phyloP scores from a whole-genome alignment of 1,140 invertebrate species.

The Aphaenogaster floridana region DNA sequence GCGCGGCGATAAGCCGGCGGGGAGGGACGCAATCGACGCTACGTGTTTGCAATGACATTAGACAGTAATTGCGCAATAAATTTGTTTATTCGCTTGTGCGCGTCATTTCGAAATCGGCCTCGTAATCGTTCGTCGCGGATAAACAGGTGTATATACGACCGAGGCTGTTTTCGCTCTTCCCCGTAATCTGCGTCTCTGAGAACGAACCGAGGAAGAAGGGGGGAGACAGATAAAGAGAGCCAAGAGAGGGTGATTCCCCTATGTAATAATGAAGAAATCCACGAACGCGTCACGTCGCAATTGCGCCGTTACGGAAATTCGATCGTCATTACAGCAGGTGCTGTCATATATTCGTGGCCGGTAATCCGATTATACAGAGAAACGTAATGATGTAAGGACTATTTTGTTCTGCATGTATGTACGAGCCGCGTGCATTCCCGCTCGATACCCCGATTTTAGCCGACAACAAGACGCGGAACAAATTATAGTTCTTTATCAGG shows the following conservation, averaged over 20 bases:
- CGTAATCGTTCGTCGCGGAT: conserved; percentile 2
- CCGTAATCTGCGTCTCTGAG: conserved; percentile 26
- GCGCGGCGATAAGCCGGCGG: conserved; percentile 51
- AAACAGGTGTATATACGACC: conserved; percentile 10
- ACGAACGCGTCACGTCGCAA: background rate
- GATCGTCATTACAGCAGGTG: conserved; percentile 33
- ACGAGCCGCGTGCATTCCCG: background rate
- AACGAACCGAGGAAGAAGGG: background rate
- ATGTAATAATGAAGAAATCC: conserved; percentile 27
- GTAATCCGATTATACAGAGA: conserved; percentile 22
- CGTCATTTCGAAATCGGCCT: conserved; percentile 59
- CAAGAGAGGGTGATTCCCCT: background rate
- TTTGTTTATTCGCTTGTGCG: conserved; percentile 61
- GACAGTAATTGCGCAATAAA: conserved; percentile 69
- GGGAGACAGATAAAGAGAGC: conserved; percentile 21
- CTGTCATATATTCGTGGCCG: background rate
- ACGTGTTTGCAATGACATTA: conserved; percentile 66
- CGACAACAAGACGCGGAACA: background rate
- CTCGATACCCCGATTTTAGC: background rate
- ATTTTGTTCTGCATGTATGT: background rate
- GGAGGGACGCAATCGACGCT: conserved; percentile 1
- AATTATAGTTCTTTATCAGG: background rate
- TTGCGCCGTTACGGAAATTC: conserved; percentile 40
- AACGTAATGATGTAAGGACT: background rate
- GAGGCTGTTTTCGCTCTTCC: conserved; percentile 5